A percentile compares a stretch with the other conserved stretches of the same genome.
Evolutionary conservation across 2,888 invertebrate species (phyloP).

Genomic region (Leptinotarsa haldemani): DNA sequence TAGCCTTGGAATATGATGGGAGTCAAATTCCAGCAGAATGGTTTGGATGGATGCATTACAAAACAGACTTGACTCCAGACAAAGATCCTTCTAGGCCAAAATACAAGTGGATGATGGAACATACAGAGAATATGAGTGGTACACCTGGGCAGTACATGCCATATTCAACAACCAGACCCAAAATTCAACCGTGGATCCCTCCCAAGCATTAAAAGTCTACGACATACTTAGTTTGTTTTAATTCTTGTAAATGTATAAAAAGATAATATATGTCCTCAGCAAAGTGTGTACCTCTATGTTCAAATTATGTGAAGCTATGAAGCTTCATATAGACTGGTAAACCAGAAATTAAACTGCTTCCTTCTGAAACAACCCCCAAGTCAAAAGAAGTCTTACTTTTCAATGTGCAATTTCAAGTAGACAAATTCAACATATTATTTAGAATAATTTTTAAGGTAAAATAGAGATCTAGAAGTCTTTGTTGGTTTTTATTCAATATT

Average conservation of each 20-base stretch:
- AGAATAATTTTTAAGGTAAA: too few species aligned
- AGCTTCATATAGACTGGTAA: not conserved
- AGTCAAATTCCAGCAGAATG: slow-evolving; percentile 96
- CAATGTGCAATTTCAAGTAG: too few species aligned
- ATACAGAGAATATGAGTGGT: slow-evolving; percentile 87
- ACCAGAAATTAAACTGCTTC: too few species aligned
- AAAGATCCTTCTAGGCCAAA: slow-evolving; percentile 78
- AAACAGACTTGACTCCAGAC: slow-evolving; percentile 79
- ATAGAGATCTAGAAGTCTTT: too few species aligned
- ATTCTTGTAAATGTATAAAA: slow-evolving; percentile 2
- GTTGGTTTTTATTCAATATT: too few species aligned
- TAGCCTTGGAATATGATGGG: slow-evolving; percentile 72
- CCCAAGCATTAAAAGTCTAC: slow-evolving; percentile 43
- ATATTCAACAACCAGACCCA: slow-evolving; percentile 88
- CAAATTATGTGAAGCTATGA: not conserved
- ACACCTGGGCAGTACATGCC: slow-evolving; percentile 87
- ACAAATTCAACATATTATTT: too few species aligned
- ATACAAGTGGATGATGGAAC: slow-evolving; percentile 88
- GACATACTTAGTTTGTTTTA: not conserved
- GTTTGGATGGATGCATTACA: slow-evolving; percentile 98
- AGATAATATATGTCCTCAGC: slow-evolving; percentile 1
- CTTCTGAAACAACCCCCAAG: too few species aligned
- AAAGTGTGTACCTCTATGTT: not conserved
- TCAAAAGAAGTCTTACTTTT: too few species aligned
- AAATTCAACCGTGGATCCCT: slow-evolving; percentile 88